Evolutionary conservation across 1,140 invertebrate genomes (phyloP).

Genomic region (Choristoneura fumiferana): DNA sequence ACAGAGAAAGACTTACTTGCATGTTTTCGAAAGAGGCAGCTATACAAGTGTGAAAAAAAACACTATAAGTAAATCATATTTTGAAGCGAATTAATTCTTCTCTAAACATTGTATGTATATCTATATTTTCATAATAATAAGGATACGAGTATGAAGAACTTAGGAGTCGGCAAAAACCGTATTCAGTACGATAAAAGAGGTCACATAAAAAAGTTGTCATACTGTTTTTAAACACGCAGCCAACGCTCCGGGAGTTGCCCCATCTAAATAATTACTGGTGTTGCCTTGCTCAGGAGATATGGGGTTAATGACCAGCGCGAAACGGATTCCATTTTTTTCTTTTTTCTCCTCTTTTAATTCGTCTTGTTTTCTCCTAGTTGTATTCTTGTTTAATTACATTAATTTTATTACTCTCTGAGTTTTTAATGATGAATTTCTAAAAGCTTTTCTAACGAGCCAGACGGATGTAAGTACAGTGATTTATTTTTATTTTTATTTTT

Average conservation of each 20-base stretch:
- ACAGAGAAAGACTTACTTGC: too few species aligned
- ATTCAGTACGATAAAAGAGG: too few species aligned
- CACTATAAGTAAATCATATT: too few species aligned
- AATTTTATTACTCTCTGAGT: constrained; percentile 4
- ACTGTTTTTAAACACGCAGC: background rate
- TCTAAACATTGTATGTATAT: too few species aligned
- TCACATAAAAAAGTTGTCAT: background rate
- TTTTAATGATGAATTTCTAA: constrained; percentile 17
- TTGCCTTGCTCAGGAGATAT: constrained; percentile 13
- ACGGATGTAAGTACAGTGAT: constrained; percentile 1
- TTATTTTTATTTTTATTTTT: background rate
- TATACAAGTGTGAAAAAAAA: too few species aligned
- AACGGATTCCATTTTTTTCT: constrained; percentile 2
- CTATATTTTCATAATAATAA: too few species aligned
- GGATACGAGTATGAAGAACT: too few species aligned
- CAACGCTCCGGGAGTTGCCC: background rate
- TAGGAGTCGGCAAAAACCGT: too few species aligned
- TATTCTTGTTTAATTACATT: constrained; percentile 13
- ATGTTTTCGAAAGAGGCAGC: too few species aligned
- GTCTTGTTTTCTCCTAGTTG: background rate
- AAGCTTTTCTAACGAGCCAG: constrained; percentile 16
- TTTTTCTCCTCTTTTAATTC: constrained; percentile 7
- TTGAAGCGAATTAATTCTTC: too few species aligned
- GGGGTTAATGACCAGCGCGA: constrained; percentile 18
- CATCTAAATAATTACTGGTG: constrained; percentile 17